Evolutionary conservation across 2,113 vertebrate species (phyloP).

Genomic region (Ahaetulla prasina): DNA sequence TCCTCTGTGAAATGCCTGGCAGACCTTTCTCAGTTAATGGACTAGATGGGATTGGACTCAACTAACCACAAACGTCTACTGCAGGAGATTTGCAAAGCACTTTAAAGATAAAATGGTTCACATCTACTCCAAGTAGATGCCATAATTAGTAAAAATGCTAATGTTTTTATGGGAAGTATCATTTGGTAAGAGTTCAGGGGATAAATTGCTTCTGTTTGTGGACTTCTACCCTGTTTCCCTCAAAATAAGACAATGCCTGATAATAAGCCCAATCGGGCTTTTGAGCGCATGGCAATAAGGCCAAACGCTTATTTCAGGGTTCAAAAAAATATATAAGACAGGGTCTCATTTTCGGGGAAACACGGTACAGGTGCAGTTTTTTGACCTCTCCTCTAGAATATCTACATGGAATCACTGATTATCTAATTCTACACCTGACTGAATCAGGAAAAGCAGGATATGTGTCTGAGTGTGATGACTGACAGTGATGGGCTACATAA

Average conservation of each 20-base stretch:
- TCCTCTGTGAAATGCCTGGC: not conserved
- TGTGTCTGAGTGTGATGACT: not conserved
- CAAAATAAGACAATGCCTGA: too few species aligned
- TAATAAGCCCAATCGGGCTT: too few species aligned
- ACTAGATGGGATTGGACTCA: not conserved
- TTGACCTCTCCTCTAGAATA: not conserved
- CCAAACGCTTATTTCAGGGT: too few species aligned
- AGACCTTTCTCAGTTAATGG: not conserved
- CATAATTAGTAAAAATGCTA: not conserved
- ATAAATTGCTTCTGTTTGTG: not conserved
- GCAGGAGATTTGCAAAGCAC: not conserved
- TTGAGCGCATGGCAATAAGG: too few species aligned
- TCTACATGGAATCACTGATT: not conserved
- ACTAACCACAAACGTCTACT: not conserved
- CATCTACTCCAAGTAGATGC: not conserved
- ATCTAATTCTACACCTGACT: not conserved
- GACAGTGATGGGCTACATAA: not conserved
- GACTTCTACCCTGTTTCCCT: too few species aligned
- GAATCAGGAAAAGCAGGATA: not conserved
- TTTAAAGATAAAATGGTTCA: not conserved
- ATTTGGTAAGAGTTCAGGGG: not conserved
- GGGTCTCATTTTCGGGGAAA: too few species aligned
- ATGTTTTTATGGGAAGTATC: not conserved
- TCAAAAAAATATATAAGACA: too few species aligned
- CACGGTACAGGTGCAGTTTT: not conserved